Evolutionary conservation across 1,140 invertebrate species (phyloP).

Genomic region (Streblospio benedicti): DNA sequence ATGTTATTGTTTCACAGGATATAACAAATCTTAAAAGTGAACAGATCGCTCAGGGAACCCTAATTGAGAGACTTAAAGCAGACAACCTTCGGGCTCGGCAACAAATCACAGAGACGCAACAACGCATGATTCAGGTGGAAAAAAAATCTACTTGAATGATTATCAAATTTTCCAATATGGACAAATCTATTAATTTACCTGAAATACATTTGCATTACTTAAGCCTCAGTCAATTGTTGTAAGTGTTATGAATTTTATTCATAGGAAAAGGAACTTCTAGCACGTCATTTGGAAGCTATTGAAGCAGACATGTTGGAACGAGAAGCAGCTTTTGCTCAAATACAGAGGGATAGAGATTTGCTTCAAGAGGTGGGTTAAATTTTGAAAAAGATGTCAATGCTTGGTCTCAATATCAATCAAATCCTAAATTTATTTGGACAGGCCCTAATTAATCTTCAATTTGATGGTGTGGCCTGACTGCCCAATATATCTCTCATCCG

Average conservation of each 20-base stretch:
- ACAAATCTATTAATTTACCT: no score
- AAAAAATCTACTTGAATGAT: not conserved
- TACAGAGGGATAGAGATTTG: conserved; percentile 41
- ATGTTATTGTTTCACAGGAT: conserved; percentile 44
- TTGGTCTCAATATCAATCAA: no score
- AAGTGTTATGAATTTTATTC: no score
- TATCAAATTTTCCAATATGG: no score
- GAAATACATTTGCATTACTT: not conserved
- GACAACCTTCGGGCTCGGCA: conserved; percentile 41
- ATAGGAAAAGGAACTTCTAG: conserved; percentile 48
- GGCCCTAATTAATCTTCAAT: no score
- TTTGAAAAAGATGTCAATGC: no score
- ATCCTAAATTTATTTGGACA: no score
- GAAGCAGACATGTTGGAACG: conserved; percentile 49
- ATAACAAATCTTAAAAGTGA: conserved; percentile 40
- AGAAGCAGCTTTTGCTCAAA: conserved; percentile 46
- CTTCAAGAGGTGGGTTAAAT: conserved; percentile 38
- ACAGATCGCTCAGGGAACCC: conserved; percentile 32
- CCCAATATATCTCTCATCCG: no score
- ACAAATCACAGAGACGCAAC: conserved; percentile 42
- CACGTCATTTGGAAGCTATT: conserved; percentile 48
- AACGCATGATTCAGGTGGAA: conserved; percentile 23
- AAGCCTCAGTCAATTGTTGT: conserved; percentile 36
- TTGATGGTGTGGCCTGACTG: no score
- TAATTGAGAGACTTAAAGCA: conserved; percentile 41